These are phyloP conservation scores for Eupeodes corollae DNA, from an alignment of 1,140 invertebrate species.

Conservation along the genomic window DNA sequence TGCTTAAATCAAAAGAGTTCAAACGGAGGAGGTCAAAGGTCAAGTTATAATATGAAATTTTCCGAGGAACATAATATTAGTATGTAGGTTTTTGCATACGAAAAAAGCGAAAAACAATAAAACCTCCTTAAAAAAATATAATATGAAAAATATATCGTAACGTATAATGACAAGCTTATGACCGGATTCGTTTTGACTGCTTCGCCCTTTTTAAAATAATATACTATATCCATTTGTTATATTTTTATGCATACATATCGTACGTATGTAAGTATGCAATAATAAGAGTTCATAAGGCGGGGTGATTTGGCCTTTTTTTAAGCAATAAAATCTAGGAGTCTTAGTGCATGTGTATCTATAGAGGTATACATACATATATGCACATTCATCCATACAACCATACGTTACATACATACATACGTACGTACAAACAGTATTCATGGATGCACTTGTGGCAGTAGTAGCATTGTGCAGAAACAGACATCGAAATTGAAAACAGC, in stretches of 20 bases:
- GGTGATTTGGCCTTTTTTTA: no score
- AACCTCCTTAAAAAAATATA: no score
- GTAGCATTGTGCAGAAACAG: not conserved
- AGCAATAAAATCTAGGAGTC: no score
- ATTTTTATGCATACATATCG: not conserved
- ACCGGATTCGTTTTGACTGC: not conserved
- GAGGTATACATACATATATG: not conserved
- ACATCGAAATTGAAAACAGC: constrained; percentile 9
- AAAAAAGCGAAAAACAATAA: no score
- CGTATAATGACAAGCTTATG: no score
- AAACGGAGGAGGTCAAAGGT: no score
- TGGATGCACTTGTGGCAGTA: not conserved
- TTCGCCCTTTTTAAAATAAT: not conserved
- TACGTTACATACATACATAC: not conserved
- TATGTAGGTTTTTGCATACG: no score
- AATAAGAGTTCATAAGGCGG: no score
- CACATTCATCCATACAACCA: not conserved
- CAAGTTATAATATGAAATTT: no score
- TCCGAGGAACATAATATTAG: no score
- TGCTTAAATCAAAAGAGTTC: no score
- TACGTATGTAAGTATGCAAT: not conserved
- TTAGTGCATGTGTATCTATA: not conserved
- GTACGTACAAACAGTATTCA: not conserved
- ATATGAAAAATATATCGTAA: no score
- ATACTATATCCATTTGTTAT: not conserved